Evolutionary conservation across 1,140 invertebrate genomes (phyloP).

Genomic region (Rhyacophila brunnea): DNA sequence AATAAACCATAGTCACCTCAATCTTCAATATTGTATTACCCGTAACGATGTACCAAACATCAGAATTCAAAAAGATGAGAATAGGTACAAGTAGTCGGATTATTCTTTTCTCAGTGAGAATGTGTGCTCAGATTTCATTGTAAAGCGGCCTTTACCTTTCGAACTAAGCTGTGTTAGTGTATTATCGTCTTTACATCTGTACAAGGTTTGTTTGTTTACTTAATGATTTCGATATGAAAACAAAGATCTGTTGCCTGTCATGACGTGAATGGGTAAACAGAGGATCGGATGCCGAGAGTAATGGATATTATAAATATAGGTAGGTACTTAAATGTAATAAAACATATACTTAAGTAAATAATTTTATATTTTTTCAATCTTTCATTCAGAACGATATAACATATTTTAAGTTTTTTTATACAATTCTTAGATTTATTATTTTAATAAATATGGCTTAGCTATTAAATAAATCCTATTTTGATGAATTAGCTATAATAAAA

Average conservation of each 20-base stretch:
- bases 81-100: background rate
- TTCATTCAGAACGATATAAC: too few species aligned
- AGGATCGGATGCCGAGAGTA: slow-evolving; percentile 2
- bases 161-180: background rate
- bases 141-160: background rate
- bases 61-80: slow-evolving; percentile 1
- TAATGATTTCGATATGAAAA: slow-evolving; percentile 30
- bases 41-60: slow-evolving; percentile 5
- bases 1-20: too few species aligned
- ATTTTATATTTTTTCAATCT: too few species aligned
- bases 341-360: too few species aligned
- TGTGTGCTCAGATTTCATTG: background rate
- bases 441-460: too few species aligned
- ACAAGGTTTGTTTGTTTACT: slow-evolving; percentile 26
- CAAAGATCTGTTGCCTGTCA: slow-evolving; percentile 30
- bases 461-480: too few species aligned
- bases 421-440: too few species aligned
- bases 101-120: background rate
- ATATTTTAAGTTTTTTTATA: too few species aligned
- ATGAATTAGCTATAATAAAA: too few species aligned
- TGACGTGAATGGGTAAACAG: slow-evolving; percentile 1
- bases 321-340: too few species aligned
- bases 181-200: background rate
- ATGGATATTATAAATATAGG: background rate
- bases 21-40: background rate